Conservation (phyloP, 2,888 invertebrate genomes). For the Melieria crassipennis region DNA sequence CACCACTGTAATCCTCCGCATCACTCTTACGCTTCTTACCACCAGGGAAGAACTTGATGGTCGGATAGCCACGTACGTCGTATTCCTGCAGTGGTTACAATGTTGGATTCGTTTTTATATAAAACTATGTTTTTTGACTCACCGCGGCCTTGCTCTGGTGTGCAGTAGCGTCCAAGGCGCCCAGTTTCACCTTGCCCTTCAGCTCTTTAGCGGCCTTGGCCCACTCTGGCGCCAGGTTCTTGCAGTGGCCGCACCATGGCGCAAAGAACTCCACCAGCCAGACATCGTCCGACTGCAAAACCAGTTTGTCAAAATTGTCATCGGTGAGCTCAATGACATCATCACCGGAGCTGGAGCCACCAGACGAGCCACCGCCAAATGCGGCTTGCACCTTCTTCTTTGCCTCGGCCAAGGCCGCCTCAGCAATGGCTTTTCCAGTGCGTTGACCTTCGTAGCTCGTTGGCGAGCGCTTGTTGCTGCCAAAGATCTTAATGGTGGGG, state of each 20-base stretch:
- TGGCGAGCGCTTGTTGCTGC: conserved; percentile 82
- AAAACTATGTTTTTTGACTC: conserved; percentile 18
- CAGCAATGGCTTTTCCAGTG: conserved; percentile 86
- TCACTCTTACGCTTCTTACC: conserved; percentile 77
- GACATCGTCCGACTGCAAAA: conserved; percentile 91
- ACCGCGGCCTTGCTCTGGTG: conserved; percentile 79
- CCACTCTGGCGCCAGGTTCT: conserved; percentile 97
- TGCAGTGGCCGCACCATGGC: conserved; percentile 97
- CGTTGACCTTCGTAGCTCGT: conserved; percentile 86
- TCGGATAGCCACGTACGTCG: conserved; percentile 93
- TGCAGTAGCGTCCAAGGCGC: conserved; percentile 95
- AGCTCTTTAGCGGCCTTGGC: conserved; percentile 92
- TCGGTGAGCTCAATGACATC: conserved; percentile 93
- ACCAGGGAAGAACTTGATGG: conserved; percentile 91
- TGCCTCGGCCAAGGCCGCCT: conserved; percentile 82
- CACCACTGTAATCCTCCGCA: conserved; percentile 90
- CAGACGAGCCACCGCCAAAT: conserved; percentile 70
- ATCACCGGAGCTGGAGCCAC: conserved; percentile 44
- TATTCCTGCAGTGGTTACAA: conserved; percentile 70
- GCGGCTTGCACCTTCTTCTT: conserved; percentile 77
- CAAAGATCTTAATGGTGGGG: conserved; percentile 96
- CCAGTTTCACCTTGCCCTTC: conserved; percentile 96
- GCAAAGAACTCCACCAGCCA: conserved; percentile 99
- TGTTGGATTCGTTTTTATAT: neutral
- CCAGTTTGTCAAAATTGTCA: conserved; percentile 91